A percentile compares a stretch with the other conserved stretches of the same genome.
Conservation (phyloP, 2,888 invertebrate genomes). For the Meandrusa payeni region DNA sequence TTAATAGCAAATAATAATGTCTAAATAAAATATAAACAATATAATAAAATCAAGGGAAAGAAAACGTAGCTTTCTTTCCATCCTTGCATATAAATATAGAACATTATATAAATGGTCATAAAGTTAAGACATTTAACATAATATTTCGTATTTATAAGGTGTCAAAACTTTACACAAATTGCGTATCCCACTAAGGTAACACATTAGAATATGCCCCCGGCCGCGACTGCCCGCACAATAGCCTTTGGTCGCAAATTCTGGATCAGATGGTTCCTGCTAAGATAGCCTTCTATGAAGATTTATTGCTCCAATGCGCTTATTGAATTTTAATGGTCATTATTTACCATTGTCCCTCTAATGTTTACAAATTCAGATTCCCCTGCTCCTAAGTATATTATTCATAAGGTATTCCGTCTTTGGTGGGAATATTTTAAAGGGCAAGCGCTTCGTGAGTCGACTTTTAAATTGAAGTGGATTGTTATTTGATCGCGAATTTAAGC, state of each 20-base stretch:
- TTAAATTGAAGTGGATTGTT: conserved; percentile 43
- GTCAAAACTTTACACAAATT: conserved; percentile 76
- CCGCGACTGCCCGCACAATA: conserved; percentile 45
- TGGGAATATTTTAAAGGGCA: conserved; percentile 36
- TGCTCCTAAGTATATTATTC: conserved; percentile 31
- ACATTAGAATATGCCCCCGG: conserved; percentile 67
- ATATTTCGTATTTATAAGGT: conserved; percentile 74
- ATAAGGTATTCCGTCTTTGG: conserved; percentile 33
- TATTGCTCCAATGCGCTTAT: conserved; percentile 65
- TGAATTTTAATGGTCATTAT: conserved; percentile 73
- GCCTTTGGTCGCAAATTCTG: conserved; percentile 50
- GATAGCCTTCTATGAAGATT: conserved; percentile 78
- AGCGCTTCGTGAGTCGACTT: conserved; percentile 42
- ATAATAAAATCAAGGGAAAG: too few species aligned
- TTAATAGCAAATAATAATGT: too few species aligned
- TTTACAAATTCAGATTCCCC: conserved; percentile 33
- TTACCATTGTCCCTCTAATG: conserved; percentile 52
- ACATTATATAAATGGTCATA: too few species aligned
- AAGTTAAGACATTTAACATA: too few species aligned
- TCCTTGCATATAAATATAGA: too few species aligned
- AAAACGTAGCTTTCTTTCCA: too few species aligned
- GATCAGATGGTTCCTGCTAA: conserved; percentile 68
- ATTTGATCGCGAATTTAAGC: conserved; percentile 43
- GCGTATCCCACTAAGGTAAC: conserved; percentile 65
- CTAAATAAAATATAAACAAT: too few species aligned